Evolutionary conservation across 2,888 invertebrate species (phyloP).

Genomic region (Pammene aurita): DNA sequence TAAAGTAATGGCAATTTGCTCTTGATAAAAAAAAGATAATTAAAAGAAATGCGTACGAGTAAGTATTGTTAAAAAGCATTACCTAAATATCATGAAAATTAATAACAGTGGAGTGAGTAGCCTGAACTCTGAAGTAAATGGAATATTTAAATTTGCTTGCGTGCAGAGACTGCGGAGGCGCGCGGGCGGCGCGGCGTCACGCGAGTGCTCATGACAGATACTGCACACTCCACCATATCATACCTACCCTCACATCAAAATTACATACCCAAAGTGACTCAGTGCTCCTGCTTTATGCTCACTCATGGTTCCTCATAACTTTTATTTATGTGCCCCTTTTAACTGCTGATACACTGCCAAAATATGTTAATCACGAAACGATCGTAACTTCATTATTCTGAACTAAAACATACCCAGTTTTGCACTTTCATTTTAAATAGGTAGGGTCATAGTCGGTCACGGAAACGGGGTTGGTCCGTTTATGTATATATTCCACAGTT

Average conservation of each 20-base stretch:
- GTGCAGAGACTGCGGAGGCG: constrained; percentile 52
- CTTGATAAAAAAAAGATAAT: no score
- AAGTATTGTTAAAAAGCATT: constrained; percentile 23
- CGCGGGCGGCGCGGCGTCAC: constrained; percentile 59
- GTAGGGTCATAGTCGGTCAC: constrained; percentile 14
- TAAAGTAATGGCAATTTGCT: background rate
- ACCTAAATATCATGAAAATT: constrained; percentile 11
- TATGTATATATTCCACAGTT: constrained; percentile 21
- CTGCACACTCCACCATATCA: constrained; percentile 45
- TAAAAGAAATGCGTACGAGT: background rate
- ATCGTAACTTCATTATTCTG: constrained; percentile 12
- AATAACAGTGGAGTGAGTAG: constrained; percentile 17
- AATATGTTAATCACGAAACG: constrained; percentile 4
- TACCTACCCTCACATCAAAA: constrained; percentile 39
- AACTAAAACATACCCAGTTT: constrained; percentile 6
- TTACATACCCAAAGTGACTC: constrained; percentile 32
- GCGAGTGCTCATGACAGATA: constrained; percentile 59
- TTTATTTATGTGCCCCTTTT: constrained; percentile 10
- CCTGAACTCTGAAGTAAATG: constrained; percentile 43
- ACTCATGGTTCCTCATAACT: constrained; percentile 16
- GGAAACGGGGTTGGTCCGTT: constrained; percentile 27
- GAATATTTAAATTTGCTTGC: constrained; percentile 53
- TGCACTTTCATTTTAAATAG: constrained; percentile 13
- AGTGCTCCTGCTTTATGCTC: constrained; percentile 11
- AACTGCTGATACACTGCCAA: background rate